Conservation (phyloP, 35 echinoderm and acorn worm genomes). For the Lytechinus variegatus region DNA sequence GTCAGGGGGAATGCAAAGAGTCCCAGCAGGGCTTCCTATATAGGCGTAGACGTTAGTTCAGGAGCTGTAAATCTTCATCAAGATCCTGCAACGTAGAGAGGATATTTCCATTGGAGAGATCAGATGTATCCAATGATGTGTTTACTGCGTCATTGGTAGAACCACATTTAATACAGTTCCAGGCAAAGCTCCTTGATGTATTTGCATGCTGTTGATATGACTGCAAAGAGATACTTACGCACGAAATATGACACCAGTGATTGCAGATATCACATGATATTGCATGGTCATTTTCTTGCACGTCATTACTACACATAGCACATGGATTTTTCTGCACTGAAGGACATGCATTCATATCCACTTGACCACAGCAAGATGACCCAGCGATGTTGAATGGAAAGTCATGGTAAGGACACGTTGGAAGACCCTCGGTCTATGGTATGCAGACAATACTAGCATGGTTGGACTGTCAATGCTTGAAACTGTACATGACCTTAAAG, state of each 20-base stretch:
- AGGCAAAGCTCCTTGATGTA: background rate
- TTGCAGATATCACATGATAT: background rate
- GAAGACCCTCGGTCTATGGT: background rate
- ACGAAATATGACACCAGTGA: background rate
- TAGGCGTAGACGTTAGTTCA: background rate
- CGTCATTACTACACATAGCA: background rate
- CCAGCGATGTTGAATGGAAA: constrained; percentile 30
- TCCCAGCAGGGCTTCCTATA: background rate
- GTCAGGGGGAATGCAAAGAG: background rate
- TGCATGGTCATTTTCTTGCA: background rate
- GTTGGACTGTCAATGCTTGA: background rate
- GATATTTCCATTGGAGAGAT: background rate
- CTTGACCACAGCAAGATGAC: constrained; percentile 33
- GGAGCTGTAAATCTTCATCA: background rate
- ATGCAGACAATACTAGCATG: background rate
- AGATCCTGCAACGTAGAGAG: background rate
- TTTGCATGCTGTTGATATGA: background rate
- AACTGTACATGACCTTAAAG: background rate
- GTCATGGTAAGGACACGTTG: background rate
- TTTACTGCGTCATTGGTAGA: background rate
- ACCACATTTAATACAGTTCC: constrained; percentile 4
- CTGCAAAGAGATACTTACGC: background rate
- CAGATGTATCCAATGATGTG: background rate
- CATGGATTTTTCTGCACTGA: background rate
- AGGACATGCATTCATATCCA: background rate